A percentile compares a stretch with the other conserved stretches of the same genome.
Conservation (phyloP, 2,797 vertebrate species). For the Crotalus adamanteus region DNA sequence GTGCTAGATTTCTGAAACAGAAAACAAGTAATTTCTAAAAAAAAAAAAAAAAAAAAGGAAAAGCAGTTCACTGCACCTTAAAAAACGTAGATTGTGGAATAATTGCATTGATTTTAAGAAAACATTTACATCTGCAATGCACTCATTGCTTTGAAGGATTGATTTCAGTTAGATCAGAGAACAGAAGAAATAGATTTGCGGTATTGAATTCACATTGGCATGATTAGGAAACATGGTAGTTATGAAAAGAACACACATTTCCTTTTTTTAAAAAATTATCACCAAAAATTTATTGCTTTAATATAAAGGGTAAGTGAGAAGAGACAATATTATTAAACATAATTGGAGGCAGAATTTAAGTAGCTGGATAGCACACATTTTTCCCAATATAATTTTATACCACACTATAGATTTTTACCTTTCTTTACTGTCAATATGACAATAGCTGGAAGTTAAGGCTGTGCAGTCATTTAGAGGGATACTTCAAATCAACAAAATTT, state of each 20-base stretch:
- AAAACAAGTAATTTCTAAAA: not conserved
- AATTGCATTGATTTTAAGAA: conserved; percentile 63
- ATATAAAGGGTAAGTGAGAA: conserved; percentile 61
- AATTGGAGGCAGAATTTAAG: conserved; percentile 42
- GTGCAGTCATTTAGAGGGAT: not conserved
- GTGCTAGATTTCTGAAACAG: not conserved
- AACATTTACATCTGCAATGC: conserved; percentile 61
- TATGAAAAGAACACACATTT: conserved; percentile 69
- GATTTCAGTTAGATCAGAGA: conserved; percentile 65
- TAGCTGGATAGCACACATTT: conserved; percentile 40
- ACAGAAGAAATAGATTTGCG: conserved; percentile 67
- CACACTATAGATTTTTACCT: conserved; percentile 33
- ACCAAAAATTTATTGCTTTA: conserved; percentile 67
- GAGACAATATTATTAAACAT: conserved; percentile 62
- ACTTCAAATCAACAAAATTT: not conserved
- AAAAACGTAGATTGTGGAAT: conserved; percentile 40
- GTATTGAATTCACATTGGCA: conserved; percentile 69
- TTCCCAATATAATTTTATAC: conserved; percentile 39
- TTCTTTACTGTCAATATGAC: conserved; percentile 34
- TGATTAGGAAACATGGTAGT: conserved; percentile 68
- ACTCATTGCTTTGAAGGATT: conserved; percentile 68
- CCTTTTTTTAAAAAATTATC: no score
- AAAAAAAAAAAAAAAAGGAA: not conserved
- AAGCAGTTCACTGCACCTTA: not conserved
- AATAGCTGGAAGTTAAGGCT: not conserved